These are phyloP conservation scores for Sthenelais limicola DNA, from an alignment of 2,888 invertebrate genomes.

Conservation along the genomic window DNA sequence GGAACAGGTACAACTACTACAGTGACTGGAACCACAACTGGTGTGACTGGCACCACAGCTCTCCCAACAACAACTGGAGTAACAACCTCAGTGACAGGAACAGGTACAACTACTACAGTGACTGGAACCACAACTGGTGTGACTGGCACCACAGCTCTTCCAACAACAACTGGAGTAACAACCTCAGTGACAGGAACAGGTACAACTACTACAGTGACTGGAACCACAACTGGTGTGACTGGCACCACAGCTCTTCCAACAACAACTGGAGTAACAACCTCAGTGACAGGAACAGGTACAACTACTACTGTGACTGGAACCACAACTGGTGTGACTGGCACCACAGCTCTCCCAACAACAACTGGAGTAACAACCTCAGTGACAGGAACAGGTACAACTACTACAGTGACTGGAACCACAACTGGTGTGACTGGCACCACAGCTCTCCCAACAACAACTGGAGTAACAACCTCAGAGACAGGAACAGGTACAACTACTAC, in stretches of 20 bases:
- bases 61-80: not conserved
- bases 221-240: not conserved
- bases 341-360: slow-evolving; percentile 15
- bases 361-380: not conserved
- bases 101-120: not conserved
- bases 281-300: not conserved
- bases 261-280: not conserved
- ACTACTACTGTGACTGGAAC: not conserved
- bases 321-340: not conserved
- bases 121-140: too few species aligned
- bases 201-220: too few species aligned
- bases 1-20: not conserved
- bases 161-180: not conserved
- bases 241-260: not conserved
- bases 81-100: not conserved
- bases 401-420: not conserved
- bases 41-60: not conserved
- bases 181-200: not conserved
- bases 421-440: too few species aligned
- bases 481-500: not conserved
- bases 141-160: not conserved
- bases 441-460: too few species aligned
- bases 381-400: not conserved
- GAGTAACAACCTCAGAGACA: too few species aligned
- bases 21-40: not conserved